These are phyloP conservation scores for Papilio helenus DNA, from an alignment of 1,140 invertebrate species.

Conservation along the genomic window DNA sequence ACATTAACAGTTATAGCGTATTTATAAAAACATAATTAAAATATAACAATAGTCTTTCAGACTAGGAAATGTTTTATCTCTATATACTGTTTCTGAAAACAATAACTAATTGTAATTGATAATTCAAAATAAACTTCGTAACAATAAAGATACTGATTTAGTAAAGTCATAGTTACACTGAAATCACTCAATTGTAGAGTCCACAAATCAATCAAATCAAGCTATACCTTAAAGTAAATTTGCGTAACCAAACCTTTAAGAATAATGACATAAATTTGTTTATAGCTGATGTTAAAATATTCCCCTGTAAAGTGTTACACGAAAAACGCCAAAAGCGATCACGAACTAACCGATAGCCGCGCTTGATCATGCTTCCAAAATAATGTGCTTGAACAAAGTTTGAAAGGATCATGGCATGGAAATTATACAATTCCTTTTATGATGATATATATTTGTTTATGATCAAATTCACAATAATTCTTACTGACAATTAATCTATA, in stretches of 20 bases:
- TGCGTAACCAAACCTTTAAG: slow-evolving; percentile 37
- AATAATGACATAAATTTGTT: slow-evolving; percentile 52
- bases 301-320: slow-evolving; percentile 53
- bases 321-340: slow-evolving; percentile 60
- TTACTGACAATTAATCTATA: too few relatives aligned
- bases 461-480: neutral
- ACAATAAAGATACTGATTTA: neutral
- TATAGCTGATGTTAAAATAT: slow-evolving; percentile 58
- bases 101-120: neutral
- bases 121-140: neutral
- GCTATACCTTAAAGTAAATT: slow-evolving; percentile 21
- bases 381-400: slow-evolving; percentile 25
- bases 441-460: slow-evolving; percentile 6
- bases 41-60: neutral
- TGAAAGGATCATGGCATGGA: neutral
- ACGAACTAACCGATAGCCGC: slow-evolving; percentile 51
- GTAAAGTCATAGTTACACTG: neutral
- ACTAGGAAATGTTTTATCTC: neutral
- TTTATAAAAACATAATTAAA: neutral
- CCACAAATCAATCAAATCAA: neutral
- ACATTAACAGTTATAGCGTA: neutral
- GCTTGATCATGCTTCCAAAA: slow-evolving; percentile 27
- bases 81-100: neutral
- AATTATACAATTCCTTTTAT: neutral
- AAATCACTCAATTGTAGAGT: neutral